These are phyloP conservation scores for Camponotus pennsylvanicus DNA, from an alignment of 1,140 invertebrate genomes.

Conservation along the genomic window DNA sequence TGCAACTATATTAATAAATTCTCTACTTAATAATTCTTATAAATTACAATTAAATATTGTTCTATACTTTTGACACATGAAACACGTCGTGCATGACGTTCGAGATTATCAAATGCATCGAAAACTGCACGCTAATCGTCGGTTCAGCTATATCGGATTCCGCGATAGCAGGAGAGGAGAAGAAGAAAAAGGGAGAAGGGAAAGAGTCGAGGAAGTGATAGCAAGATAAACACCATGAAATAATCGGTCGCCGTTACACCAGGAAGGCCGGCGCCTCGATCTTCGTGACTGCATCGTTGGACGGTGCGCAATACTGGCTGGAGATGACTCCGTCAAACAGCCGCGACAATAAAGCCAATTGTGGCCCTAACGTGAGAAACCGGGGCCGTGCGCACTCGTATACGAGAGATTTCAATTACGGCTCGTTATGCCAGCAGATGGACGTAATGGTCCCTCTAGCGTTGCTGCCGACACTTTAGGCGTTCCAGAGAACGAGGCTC, in stretches of 20 bases:
- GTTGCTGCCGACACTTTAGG: constrained; percentile 72
- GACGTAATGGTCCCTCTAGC: constrained; percentile 78
- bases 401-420: constrained; percentile 82
- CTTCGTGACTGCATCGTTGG: constrained; percentile 34
- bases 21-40: background rate
- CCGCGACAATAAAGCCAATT: constrained; percentile 81
- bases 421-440: constrained; percentile 82
- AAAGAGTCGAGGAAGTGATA: background rate
- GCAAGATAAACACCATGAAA: constrained; percentile 12
- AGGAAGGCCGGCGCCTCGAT: constrained; percentile 64
- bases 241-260: constrained; percentile 51
- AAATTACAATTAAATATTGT: constrained; percentile 7
- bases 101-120: constrained; percentile 60
- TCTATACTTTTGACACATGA: background rate
- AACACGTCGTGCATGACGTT: background rate
- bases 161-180: constrained; percentile 51
- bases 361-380: constrained; percentile 79
- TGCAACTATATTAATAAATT: background rate
- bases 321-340: constrained; percentile 66
- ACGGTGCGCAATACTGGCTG: constrained; percentile 13
- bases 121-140: constrained; percentile 25
- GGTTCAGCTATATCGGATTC: constrained; percentile 58
- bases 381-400: constrained; percentile 62
- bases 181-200: background rate
- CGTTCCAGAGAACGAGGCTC: constrained; percentile 58